A percentile compares a stretch with the other conserved stretches of the same genome.
Conservation (phyloP, 2,113 vertebrate genomes). For the Polyodon spathula region DNA sequence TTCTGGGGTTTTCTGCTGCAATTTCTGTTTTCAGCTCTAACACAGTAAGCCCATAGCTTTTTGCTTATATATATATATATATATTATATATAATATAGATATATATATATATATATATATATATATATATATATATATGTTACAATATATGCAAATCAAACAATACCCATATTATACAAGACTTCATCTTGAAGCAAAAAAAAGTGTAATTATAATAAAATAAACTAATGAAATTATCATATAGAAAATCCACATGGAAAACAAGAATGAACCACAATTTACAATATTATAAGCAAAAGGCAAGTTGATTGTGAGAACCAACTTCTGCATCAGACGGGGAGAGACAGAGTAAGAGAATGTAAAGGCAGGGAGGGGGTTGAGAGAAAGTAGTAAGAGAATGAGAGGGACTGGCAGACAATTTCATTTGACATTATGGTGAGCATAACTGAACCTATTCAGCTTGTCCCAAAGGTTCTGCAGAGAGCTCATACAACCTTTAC, state of each 20-base stretch:
- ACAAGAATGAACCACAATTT: constrained; percentile 63
- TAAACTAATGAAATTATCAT: constrained; percentile 27
- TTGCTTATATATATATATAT: constrained; percentile 11
- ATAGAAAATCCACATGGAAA: constrained; percentile 69
- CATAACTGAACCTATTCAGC: constrained; percentile 58
- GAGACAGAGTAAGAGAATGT: constrained; percentile 10
- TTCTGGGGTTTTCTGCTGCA: not conserved
- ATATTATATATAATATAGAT: constrained; percentile 21
- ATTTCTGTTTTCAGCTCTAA: constrained; percentile 68
- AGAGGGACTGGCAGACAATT: constrained; percentile 32
- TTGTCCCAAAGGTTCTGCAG: constrained; percentile 57
- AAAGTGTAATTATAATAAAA: constrained; percentile 36
- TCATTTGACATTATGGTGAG: constrained; percentile 48
- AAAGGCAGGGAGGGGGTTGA: constrained; percentile 13
- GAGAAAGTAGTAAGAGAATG: not conserved
- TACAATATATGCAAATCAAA: constrained; percentile 66
- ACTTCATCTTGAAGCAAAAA: constrained; percentile 63
- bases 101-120: constrained; percentile 19
- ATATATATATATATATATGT: constrained; percentile 20
- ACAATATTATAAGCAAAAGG: constrained; percentile 68
- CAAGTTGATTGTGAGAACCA: constrained; percentile 59
- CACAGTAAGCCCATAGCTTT: constrained; percentile 57
- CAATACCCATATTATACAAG: constrained; percentile 83
- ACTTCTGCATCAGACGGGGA: constrained; percentile 52
- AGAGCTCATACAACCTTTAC: constrained; percentile 54